Base-by-base conservation (phyloP, 2,797 vertebrate species). In the Amblyraja radiata region DNA sequence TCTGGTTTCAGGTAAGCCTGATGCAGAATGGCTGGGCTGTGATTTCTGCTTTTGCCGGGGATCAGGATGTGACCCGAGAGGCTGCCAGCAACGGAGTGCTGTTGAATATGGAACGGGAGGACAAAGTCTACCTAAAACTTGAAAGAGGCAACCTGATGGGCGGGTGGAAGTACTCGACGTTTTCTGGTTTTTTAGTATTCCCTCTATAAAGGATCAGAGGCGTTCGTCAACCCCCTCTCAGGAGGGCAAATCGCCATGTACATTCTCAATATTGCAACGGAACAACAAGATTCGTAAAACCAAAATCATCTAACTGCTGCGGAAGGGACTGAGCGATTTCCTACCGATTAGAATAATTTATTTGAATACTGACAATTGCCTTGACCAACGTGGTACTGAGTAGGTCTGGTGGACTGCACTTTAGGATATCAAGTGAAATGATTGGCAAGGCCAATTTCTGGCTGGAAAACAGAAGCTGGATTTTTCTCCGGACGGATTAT, bases 141-240 rank as follows among this genome's bases (percentile, higher is more conserved):
- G 99, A 99, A 95, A 96, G 99, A 94, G 99, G 99, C 93, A 99
- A 98, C 95, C 97, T 99, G 94, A 99, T 99, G 99, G 99, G 99
- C 94, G 99, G 99, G 96, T 99, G 99, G 99, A 99, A 99, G 96
- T 99, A 99, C 94, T 99, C 99, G 95, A 99, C 99, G 93, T 99
- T 99, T 97, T 99, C 99, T 0, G 99, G 99, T 97, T 99, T 99
- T 97, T 97, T 99, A 97, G 99, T 99, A 93, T 99, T 99, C 97
- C 99, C 99, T 93, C 97, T 99, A 97, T 99, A 98, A 98, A 97
- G 94, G 94, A 93, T 94, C 93, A 73, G 93, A 93, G 93, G 93
- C 94, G 95, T 93, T 80, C 94, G 94, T 78, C 81, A 39, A 76
- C 63, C 93, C 93, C 93, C 0, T 73, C 94, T 95, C 94, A 93